These are phyloP conservation scores for Tragulus kanchil DNA, from an alignment of 2,113 vertebrate species.

Conservation along the genomic window DNA sequence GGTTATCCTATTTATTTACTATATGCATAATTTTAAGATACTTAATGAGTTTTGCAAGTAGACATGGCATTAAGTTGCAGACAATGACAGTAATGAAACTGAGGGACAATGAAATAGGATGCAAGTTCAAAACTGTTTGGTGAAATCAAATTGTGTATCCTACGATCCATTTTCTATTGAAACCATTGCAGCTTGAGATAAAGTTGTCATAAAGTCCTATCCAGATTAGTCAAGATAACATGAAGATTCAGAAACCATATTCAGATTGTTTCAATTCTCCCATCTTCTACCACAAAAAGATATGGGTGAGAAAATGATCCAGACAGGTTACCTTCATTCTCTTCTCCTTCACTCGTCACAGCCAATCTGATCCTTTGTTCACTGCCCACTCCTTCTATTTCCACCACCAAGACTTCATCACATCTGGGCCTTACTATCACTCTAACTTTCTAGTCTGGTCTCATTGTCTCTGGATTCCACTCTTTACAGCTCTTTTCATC, in stretches of 20 bases:
- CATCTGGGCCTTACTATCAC: background rate
- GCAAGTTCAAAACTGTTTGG: slow-evolving; percentile 71
- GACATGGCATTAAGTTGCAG: slow-evolving; percentile 73
- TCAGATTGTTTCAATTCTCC: slow-evolving; percentile 49
- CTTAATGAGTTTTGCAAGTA: slow-evolving; percentile 73
- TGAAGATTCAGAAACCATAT: slow-evolving; percentile 58
- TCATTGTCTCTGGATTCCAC: background rate
- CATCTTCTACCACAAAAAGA: background rate
- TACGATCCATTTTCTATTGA: slow-evolving; percentile 71
- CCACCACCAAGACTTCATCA: background rate
- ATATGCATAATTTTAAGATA: slow-evolving; percentile 69
- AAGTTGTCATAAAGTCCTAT: slow-evolving; percentile 75
- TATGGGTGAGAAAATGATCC: background rate
- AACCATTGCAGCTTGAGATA: slow-evolving; percentile 60
- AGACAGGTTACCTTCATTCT: background rate
- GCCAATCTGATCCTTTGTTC: background rate
- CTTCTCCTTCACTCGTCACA: background rate
- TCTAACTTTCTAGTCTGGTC: background rate
- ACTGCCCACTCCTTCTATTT: background rate
- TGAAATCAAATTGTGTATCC: slow-evolving; percentile 68
- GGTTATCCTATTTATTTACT: slow-evolving; percentile 61
- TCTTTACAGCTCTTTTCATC: background rate
- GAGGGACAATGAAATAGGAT: slow-evolving; percentile 61
- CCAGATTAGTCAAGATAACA: slow-evolving; percentile 59
- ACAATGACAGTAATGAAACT: slow-evolving; percentile 77